Conservation (phyloP, 2,797 vertebrate genomes). For the Melanotaenia trifasciata region DNA sequence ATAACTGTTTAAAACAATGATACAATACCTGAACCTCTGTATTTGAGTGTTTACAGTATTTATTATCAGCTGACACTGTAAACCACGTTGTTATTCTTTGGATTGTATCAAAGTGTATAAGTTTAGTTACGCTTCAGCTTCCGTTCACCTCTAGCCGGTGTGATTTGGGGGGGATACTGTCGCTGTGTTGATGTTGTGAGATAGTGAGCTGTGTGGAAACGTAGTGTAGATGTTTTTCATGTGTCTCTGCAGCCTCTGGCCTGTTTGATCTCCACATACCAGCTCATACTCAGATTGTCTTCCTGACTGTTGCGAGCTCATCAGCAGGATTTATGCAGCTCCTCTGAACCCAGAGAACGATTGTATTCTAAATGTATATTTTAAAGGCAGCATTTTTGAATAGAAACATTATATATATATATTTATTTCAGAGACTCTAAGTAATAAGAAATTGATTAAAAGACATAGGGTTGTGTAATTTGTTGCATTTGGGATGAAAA, state of each 20-base stretch:
- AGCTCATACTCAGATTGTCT: conserved; percentile 18
- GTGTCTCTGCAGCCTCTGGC: conserved; percentile 17
- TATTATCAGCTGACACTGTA: conserved; percentile 16
- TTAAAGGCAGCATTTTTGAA: conserved; percentile 28
- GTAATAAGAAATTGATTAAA: background rate
- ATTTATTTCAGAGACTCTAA: conserved; percentile 44
- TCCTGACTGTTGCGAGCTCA: conserved; percentile 25
- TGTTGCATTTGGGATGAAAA: conserved; percentile 26
- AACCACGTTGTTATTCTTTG: conserved; percentile 10
- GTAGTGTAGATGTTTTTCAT: conserved; percentile 1
- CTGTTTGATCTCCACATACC: conserved; percentile 6
- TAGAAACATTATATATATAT: conserved; percentile 26
- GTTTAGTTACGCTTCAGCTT: conserved; percentile 33
- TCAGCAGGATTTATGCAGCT: conserved; percentile 32
- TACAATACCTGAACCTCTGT: conserved; percentile 29
- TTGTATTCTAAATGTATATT: conserved; percentile 58
- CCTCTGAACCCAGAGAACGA: conserved; percentile 11
- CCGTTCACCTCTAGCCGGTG: conserved; percentile 17
- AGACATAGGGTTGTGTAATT: conserved; percentile 13
- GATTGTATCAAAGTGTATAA: conserved; percentile 29
- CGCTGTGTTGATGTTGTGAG: conserved; percentile 39
- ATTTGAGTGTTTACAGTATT: conserved; percentile 27
- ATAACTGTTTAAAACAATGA: conserved; percentile 17
- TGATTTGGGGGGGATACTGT: conserved; percentile 14
- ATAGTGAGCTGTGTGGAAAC: conserved; percentile 33